Conservation (phyloP, 2,113 vertebrate species). For the Myocastor coypus region DNA sequence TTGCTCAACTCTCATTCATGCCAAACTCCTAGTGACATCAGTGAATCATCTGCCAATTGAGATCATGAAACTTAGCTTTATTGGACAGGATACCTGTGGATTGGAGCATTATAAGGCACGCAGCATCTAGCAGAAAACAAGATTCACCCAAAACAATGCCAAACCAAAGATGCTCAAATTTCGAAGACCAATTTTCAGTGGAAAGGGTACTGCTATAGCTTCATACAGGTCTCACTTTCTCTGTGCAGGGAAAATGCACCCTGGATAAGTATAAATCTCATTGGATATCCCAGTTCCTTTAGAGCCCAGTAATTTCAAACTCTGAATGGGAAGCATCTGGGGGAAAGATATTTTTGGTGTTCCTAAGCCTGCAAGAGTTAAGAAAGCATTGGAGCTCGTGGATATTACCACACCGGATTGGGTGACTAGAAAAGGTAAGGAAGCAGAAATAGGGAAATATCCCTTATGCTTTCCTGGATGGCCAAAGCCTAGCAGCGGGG, state of each 20-base stretch:
- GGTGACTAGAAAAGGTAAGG: neutral
- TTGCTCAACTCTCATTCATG: constrained; percentile 26
- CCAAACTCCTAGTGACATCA: constrained; percentile 54
- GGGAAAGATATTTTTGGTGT: neutral
- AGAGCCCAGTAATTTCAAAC: neutral
- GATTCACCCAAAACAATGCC: constrained; percentile 45
- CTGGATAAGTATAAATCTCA: neutral
- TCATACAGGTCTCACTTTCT: constrained; percentile 2
- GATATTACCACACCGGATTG: too few relatives aligned
- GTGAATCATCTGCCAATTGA: constrained; percentile 38
- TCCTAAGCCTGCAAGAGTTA: neutral
- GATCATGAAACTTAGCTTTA: neutral
- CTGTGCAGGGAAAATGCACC: neutral
- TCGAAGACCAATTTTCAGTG: constrained; percentile 51
- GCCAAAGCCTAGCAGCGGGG: neutral
- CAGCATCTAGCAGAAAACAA: constrained; percentile 45
- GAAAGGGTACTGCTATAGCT: neutral
- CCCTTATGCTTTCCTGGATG: neutral
- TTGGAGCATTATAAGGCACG: constrained; percentile 58
- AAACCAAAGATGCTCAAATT: constrained; percentile 51
- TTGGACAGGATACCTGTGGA: constrained; percentile 50
- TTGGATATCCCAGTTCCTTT: neutral
- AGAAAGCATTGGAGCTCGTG: neutral
- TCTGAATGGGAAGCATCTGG: neutral
- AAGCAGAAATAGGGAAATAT: neutral